Conservation (phyloP, 2,797 vertebrate species). For the Microctenopoma lineatum region DNA sequence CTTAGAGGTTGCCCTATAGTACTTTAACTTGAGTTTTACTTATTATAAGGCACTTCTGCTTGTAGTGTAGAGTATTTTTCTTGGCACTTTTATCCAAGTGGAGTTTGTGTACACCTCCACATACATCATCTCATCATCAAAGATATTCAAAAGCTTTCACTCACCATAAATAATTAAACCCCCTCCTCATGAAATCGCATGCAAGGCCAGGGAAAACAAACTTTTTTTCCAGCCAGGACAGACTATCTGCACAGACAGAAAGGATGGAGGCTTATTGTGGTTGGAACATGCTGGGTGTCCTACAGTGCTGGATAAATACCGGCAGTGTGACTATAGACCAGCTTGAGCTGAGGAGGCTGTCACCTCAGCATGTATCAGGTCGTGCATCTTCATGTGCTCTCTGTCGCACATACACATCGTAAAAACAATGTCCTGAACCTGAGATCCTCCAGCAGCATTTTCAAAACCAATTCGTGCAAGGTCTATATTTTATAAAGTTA, state of each 20-base stretch:
- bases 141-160: constrained; percentile 19
- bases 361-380: constrained; percentile 54
- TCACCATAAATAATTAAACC: constrained; percentile 51
- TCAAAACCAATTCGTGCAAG: neutral
- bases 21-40: too few species aligned
- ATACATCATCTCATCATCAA: constrained; percentile 26
- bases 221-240: constrained; percentile 10
- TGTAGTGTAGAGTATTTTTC: too few species aligned
- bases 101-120: too few species aligned
- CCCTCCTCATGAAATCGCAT: constrained; percentile 58
- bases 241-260: constrained; percentile 15
- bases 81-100: too few species aligned
- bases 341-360: constrained; percentile 48
- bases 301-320: constrained; percentile 63
- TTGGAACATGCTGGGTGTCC: constrained; percentile 58
- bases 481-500: neutral
- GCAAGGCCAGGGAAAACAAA: constrained; percentile 66
- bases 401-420: neutral
- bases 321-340: constrained; percentile 56
- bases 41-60: too few species aligned
- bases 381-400: constrained; percentile 22
- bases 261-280: constrained; percentile 70
- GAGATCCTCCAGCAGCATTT: neutral
- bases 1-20: too few species aligned
- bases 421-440: constrained; percentile 1